These are phyloP conservation scores for Syncerus caffer DNA, from an alignment of 2,797 vertebrate genomes.

Conservation along the genomic window DNA sequence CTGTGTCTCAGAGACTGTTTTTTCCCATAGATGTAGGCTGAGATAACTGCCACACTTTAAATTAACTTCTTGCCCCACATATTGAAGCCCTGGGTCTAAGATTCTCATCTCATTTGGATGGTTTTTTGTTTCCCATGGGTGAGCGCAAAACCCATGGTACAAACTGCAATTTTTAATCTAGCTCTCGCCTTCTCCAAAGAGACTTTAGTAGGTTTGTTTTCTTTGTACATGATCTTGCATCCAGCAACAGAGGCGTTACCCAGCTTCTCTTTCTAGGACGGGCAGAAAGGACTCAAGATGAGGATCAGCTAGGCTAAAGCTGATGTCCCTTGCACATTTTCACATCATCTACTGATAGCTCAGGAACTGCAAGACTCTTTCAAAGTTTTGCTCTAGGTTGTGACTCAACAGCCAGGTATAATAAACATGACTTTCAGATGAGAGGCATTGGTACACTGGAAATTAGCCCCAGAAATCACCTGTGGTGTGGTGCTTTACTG, in stretches of 20 bases:
- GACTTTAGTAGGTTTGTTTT: background rate
- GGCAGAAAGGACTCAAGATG: background rate
- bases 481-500: background rate
- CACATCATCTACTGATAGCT: background rate
- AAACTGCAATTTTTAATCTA: conserved; percentile 6
- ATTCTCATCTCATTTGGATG: background rate
- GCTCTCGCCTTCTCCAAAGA: background rate
- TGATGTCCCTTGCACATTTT: background rate
- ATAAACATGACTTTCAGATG: background rate
- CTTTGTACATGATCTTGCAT: background rate
- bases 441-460: background rate
- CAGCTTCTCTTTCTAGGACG: background rate
- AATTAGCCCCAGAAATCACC: background rate
- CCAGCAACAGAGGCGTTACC: background rate
- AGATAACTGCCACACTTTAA: background rate
- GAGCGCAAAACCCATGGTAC: background rate
- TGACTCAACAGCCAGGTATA: background rate
- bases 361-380: background rate
- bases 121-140: background rate
- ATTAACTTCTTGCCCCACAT: background rate
- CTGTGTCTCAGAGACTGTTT: background rate
- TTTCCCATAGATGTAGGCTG: background rate
- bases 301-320: background rate
- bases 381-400: conserved; percentile 5
- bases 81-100: background rate